Evolutionary conservation across 1,140 invertebrate genomes (phyloP).

Genomic region (Steinernema feltiae): DNA sequence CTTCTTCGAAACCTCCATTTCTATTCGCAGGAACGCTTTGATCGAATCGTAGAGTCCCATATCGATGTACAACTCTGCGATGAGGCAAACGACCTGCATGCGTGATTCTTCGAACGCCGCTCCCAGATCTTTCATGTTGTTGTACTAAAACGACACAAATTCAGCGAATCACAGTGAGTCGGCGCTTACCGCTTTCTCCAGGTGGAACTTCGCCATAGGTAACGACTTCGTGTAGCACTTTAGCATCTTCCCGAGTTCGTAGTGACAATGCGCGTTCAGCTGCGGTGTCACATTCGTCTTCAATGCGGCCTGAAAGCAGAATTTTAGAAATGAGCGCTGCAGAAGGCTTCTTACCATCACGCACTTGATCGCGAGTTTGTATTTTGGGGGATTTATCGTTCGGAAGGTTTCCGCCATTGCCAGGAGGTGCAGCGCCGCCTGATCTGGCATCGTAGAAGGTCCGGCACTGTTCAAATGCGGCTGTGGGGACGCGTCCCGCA

Average conservation of each 20-base stretch:
- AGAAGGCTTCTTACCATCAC: background rate
- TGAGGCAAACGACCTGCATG: background rate
- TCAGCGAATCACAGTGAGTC: background rate
- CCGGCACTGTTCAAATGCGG: no score
- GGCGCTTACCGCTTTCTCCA: background rate
- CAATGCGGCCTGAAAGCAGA: background rate
- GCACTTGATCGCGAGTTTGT: background rate
- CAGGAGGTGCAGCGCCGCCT: background rate
- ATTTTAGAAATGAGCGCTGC: background rate
- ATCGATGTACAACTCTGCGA: background rate
- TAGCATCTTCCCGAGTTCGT: background rate
- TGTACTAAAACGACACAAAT: background rate
- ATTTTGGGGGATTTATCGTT: background rate
- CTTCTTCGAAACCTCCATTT: background rate
- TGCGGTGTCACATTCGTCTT: background rate
- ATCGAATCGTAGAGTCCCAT: background rate
- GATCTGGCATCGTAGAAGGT: background rate
- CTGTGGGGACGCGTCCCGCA: no score
- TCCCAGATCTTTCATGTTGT: background rate
- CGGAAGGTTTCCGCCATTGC: background rate
- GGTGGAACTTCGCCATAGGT: background rate
- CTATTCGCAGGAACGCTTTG: conserved; percentile 1
- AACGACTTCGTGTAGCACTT: background rate
- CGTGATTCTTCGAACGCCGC: background rate
- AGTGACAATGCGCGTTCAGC: background rate